These are phyloP conservation scores for Chaitophorus viminalis DNA, from an alignment of 2,888 invertebrate genomes.

Conservation along the genomic window DNA sequence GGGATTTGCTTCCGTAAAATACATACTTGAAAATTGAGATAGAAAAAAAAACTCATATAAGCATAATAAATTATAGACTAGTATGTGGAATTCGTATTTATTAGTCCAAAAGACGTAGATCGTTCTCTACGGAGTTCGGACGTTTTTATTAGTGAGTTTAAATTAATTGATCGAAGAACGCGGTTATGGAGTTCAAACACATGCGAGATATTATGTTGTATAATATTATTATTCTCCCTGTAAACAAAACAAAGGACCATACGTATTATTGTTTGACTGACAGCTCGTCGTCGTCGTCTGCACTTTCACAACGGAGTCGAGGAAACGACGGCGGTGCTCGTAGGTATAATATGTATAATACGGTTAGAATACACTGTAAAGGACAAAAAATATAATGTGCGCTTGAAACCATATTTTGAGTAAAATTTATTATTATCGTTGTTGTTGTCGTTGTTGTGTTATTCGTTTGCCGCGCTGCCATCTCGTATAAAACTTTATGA, in stretches of 20 bases:
- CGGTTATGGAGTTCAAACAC: constrained; percentile 6
- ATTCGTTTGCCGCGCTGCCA: not conserved
- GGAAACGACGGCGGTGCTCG: not conserved
- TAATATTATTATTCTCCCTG: constrained; percentile 19
- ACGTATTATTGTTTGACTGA: constrained; percentile 11
- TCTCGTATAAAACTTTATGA: not conserved
- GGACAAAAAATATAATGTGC: not conserved
- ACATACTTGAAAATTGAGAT: no score
- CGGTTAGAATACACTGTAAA: not conserved
- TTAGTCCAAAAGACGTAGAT: not conserved
- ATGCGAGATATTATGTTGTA: not conserved
- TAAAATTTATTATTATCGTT: constrained; percentile 14
- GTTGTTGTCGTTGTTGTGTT: not conserved
- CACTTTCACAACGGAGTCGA: constrained; percentile 10
- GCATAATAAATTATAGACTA: no score
- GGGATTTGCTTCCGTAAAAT: no score
- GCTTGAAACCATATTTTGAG: constrained; percentile 9
- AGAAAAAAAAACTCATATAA: no score
- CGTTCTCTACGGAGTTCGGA: not conserved
- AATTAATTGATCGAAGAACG: constrained; percentile 18
- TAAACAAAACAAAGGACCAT: constrained; percentile 28
- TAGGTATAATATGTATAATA: not conserved
- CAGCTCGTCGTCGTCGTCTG: not conserved
- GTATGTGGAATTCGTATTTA: no score
- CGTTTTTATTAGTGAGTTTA: not conserved